phyloP scores from a whole-genome alignment of 2,113 vertebrate species.

The Bothrops jararaca region DNA sequence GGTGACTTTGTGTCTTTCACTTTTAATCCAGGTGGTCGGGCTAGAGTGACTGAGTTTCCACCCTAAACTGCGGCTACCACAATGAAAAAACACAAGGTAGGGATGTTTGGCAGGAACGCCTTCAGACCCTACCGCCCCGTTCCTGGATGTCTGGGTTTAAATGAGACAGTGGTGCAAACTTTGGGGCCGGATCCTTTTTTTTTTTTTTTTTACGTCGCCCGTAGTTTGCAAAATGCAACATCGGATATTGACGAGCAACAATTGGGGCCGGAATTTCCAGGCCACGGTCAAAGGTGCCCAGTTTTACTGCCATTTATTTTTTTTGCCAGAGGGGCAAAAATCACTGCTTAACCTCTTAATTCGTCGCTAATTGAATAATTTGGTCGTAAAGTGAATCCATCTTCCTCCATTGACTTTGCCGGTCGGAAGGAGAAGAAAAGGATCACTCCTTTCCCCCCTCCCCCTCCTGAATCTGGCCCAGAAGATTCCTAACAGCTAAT shows the following conservation, averaged over 20 bases:
- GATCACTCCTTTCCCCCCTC: no score
- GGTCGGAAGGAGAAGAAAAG: neutral
- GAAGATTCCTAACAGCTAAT: neutral
- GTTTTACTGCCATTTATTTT: no score
- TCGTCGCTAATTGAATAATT: no score
- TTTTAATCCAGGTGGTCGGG: slow-evolving; percentile 44
- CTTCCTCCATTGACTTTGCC: neutral
- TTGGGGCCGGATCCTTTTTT: neutral
- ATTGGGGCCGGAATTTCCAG: neutral
- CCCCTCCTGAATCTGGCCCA: neutral
- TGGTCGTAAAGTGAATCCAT: neutral
- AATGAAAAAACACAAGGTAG: slow-evolving; percentile 74
- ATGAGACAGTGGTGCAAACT: neutral
- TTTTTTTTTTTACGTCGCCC: neutral
- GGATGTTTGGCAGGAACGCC: slow-evolving; percentile 4
- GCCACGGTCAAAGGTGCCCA: no score
- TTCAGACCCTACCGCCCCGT: neutral
- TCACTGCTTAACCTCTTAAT: no score
- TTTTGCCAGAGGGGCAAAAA: no score
- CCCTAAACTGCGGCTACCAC: slow-evolving; percentile 51
- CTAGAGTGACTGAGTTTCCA: slow-evolving; percentile 24
- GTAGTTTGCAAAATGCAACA: neutral
- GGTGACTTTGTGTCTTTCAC: accelerated
- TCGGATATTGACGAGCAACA: no score
- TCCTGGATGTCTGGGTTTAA: neutral